These are phyloP conservation scores for Gonatopus flavifemur DNA, from an alignment of 1,140 invertebrate genomes.

Conservation along the genomic window DNA sequence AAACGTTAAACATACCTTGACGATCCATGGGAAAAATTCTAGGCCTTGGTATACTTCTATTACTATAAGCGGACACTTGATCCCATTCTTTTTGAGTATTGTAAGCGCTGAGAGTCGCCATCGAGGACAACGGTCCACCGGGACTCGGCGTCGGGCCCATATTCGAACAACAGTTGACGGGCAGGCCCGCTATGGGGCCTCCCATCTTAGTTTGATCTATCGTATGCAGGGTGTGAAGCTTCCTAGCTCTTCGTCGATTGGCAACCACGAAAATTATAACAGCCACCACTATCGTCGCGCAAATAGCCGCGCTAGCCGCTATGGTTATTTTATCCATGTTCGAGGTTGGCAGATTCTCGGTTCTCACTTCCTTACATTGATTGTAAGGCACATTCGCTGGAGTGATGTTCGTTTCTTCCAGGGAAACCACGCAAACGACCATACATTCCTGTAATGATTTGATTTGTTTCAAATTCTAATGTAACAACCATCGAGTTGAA, in stretches of 20 bases:
- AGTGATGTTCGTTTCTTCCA: conserved; percentile 83
- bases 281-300: conserved; percentile 86
- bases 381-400: conserved; percentile 82
- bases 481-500: neutral
- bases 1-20: conserved; percentile 49
- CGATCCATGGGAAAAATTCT: conserved; percentile 76
- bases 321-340: conserved; percentile 95
- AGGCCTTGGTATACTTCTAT: conserved; percentile 82
- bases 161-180: conserved; percentile 74
- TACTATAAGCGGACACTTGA: conserved; percentile 88
- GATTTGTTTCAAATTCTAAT: too few relatives aligned
- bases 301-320: conserved; percentile 89
- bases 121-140: conserved; percentile 75
- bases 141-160: conserved; percentile 72
- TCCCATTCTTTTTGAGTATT: conserved; percentile 90
- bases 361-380: conserved; percentile 87
- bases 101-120: conserved; percentile 78
- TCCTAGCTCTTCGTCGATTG: conserved; percentile 71
- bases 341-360: conserved; percentile 75
- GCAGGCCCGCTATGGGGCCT: conserved; percentile 68
- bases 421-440: conserved; percentile 86
- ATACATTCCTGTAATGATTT: conserved; percentile 79
- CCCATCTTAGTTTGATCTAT: conserved; percentile 67
- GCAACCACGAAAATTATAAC: conserved; percentile 86
- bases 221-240: conserved; percentile 71